Evolutionary conservation across 1,140 invertebrate genomes (phyloP), one percentile per base, ranked within the genome.

Genomic region (Leguminivora glycinivorella): DNA sequence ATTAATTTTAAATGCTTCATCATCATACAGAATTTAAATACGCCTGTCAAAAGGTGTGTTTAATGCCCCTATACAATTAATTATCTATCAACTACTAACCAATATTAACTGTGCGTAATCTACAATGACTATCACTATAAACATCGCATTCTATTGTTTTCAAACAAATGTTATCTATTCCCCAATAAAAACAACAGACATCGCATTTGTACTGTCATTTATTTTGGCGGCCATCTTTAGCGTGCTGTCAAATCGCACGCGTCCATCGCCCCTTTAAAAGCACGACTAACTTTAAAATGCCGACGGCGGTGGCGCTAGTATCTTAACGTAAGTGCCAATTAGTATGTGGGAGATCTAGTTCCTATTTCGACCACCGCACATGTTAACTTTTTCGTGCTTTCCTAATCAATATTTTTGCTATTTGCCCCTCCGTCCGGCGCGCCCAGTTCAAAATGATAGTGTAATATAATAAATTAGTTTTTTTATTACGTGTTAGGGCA

Each of bases 401-500:
- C 3, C 24, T 24, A 60, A 63, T 63, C 58, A 63, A 63, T 63
- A 63, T 29, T 63, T 52, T 63, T 63, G 58, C 58, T 25, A n/a
- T 17, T 19, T 31, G 58, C 58, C 58, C 25, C 58, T 34, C 26
- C 19, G 47, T 52, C 58, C 58, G 58, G 25, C 25, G 58, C 58
- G 58, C 25, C 58, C 58, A 31, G 47, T 52, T 29, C 14, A 63
- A n/a, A 63, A 63, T 63, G 58, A 29, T 63, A 63, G 26, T 63
- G 58, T 31, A 29, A 24, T 14, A 29, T 29, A 34, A 63, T 63
- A 63, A 29, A 63, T 63, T 63, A 63, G 29, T 63, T 63, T 63
- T n/a, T 63, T 63, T 63, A 63, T 63, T 63, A 29, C 58, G 56
- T 29, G 58, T 63, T 63, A 29, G 58, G 58, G 58, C 26, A 63